These are phyloP conservation scores for Cyprinus carpio DNA, from an alignment of 2,113 vertebrate genomes.

Conservation along the genomic window DNA sequence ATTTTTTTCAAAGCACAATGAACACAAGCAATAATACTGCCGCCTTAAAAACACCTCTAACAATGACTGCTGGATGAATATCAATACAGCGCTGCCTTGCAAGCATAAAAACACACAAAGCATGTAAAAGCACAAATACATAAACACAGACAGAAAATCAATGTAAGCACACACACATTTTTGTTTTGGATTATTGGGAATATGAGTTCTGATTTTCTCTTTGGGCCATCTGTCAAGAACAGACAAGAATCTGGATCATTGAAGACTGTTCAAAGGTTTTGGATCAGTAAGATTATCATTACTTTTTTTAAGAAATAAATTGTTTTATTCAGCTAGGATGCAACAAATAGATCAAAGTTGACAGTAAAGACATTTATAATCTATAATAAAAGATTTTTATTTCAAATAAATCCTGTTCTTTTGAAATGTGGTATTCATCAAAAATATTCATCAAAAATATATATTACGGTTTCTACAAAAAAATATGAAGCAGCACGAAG, in stretches of 20 bases:
- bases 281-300: neutral
- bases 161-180: conserved; percentile 2
- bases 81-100: neutral
- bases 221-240: neutral
- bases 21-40: neutral
- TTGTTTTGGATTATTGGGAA: conserved; percentile 3
- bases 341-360: too few relatives aligned
- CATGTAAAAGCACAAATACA: neutral
- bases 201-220: conserved; percentile 9
- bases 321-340: neutral
- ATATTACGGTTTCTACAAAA: neutral
- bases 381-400: too few relatives aligned
- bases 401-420: too few relatives aligned
- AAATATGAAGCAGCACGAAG: neutral
- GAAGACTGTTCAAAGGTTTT: neutral
- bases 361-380: neutral
- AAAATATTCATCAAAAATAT: neutral
- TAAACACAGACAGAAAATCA: conserved; percentile 13
- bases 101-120: conserved; percentile 1
- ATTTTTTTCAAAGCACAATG: neutral
- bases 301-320: neutral
- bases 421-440: too few relatives aligned
- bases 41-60: neutral
- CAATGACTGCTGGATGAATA: neutral
- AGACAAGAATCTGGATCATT: neutral